Evolutionary conservation across 2,113 vertebrate species (phyloP).

Genomic region (Tetraodon nigroviridis): DNA sequence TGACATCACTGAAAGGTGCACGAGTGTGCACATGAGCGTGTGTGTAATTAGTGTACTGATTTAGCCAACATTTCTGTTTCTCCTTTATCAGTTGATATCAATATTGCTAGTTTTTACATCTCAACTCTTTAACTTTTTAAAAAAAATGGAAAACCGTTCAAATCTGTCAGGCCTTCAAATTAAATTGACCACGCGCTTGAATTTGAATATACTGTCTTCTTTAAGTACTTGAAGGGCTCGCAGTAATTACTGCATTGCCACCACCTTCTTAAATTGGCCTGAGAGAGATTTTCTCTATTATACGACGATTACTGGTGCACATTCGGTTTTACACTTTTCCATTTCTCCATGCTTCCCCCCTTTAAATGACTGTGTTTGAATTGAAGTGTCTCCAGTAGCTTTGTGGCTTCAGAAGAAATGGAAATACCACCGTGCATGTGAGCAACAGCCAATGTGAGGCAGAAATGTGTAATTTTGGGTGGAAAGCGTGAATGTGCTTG

Average conservation of each 20-base stretch:
- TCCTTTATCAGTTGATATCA: too few relatives aligned
- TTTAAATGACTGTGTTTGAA: slow-evolving; percentile 45
- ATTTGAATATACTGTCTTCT: slow-evolving; percentile 41
- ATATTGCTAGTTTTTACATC: too few relatives aligned
- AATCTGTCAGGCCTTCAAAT: slow-evolving; percentile 2
- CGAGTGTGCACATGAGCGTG: background rate
- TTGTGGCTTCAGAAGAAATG: slow-evolving; percentile 28
- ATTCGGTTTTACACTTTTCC: slow-evolving; percentile 46
- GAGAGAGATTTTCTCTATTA: slow-evolving; percentile 38
- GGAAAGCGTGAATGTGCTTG: slow-evolving; percentile 33
- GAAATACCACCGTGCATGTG: slow-evolving; percentile 15
- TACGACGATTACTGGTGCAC: slow-evolving; percentile 46
- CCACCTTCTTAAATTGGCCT: slow-evolving; percentile 40
- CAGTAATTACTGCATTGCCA: slow-evolving; percentile 31
- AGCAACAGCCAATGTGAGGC: slow-evolving; percentile 1
- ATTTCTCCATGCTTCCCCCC: slow-evolving; percentile 40
- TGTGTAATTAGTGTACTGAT: background rate
- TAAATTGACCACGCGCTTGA: slow-evolving; percentile 18
- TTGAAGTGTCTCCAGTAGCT: slow-evolving; percentile 31
- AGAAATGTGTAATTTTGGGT: slow-evolving; percentile 47
- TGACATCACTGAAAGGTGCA: too few relatives aligned
- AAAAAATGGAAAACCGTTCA: background rate
- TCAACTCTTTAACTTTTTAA: background rate
- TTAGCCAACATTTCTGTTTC: too few relatives aligned
- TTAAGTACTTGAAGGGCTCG: slow-evolving; percentile 44